Percentiles rank a stretch among this genome's conserved stretches.
phyloP scores from a whole-genome alignment of 1,140 invertebrate species.

The Episyrphus balteatus region DNA sequence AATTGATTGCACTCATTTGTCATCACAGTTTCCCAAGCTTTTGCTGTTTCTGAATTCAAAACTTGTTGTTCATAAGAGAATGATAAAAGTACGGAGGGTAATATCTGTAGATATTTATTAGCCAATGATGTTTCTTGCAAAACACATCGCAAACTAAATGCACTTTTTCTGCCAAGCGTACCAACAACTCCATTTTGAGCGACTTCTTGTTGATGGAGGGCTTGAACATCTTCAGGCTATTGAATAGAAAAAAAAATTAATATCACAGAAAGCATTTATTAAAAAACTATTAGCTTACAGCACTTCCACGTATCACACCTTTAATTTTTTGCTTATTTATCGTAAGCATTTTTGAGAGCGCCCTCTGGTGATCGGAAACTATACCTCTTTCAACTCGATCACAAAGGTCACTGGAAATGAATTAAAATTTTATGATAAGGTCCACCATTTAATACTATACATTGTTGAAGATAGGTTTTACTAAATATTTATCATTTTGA shows the following conservation, averaged over 20 bases:
- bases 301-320: slow-evolving; percentile 47
- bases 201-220: slow-evolving; percentile 54
- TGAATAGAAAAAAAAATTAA: neutral
- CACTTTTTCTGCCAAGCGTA: slow-evolving; percentile 55
- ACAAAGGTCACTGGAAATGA: slow-evolving; percentile 50
- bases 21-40: slow-evolving; percentile 2
- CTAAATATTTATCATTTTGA: no score
- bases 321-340: slow-evolving; percentile 61
- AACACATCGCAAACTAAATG: slow-evolving; percentile 57
- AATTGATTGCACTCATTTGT: neutral
- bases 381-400: slow-evolving; percentile 60
- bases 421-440: neutral
- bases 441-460: no score
- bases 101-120: slow-evolving; percentile 52
- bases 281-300: neutral
- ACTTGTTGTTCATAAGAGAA: neutral
- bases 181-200: slow-evolving; percentile 57
- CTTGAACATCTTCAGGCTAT: slow-evolving; percentile 51
- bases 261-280: neutral
- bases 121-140: slow-evolving; percentile 62
- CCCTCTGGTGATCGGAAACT: slow-evolving; percentile 55
- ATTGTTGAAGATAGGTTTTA: no score
- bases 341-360: slow-evolving; percentile 54
- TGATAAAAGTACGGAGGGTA: slow-evolving; percentile 43
- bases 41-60: neutral